Conservation (phyloP, 2,888 invertebrate genomes). For the Pyrrhopygopsis socrates region DNA sequence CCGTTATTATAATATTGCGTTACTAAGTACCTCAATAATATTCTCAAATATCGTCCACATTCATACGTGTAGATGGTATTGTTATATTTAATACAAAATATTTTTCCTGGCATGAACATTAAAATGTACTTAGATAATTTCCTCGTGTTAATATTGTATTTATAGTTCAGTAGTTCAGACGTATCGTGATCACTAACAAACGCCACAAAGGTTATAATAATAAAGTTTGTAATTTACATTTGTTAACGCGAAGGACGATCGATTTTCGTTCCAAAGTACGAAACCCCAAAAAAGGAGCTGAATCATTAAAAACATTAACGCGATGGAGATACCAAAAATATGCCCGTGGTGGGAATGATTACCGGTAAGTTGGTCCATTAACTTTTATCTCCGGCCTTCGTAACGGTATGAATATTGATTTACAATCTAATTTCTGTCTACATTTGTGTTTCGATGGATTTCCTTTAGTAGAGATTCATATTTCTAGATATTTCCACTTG, state of each 20-base stretch:
- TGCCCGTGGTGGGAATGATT: conserved; percentile 90
- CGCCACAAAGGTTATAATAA: too few relatives aligned
- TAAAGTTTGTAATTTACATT: too few relatives aligned
- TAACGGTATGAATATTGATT: conserved; percentile 83
- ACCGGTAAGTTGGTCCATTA: conserved; percentile 93
- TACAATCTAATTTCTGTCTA: conserved; percentile 44
- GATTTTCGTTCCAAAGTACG: background rate
- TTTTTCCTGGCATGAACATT: too few relatives aligned
- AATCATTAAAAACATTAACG: conserved; percentile 87
- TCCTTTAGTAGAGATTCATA: too few relatives aligned
- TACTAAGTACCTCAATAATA: too few relatives aligned
- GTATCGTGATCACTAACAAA: too few relatives aligned
- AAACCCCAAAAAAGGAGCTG: conserved; percentile 73
- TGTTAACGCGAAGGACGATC: background rate
- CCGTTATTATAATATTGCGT: background rate
- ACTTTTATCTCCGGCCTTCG: conserved; percentile 91
- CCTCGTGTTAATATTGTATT: too few relatives aligned
- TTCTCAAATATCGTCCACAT: too few relatives aligned
- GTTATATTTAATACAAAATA: too few relatives aligned
- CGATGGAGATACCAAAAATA: conserved; percentile 88
- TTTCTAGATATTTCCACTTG: background rate
- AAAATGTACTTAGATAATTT: too few relatives aligned
- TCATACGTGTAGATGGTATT: too few relatives aligned
- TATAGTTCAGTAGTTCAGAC: too few relatives aligned
- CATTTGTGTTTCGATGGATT: conserved; percentile 16